A percentile compares a stretch with the other conserved stretches of the same genome.
phyloP scores from a whole-genome alignment of 2,797 vertebrate genomes.

The Eutrigla gurnardus region DNA sequence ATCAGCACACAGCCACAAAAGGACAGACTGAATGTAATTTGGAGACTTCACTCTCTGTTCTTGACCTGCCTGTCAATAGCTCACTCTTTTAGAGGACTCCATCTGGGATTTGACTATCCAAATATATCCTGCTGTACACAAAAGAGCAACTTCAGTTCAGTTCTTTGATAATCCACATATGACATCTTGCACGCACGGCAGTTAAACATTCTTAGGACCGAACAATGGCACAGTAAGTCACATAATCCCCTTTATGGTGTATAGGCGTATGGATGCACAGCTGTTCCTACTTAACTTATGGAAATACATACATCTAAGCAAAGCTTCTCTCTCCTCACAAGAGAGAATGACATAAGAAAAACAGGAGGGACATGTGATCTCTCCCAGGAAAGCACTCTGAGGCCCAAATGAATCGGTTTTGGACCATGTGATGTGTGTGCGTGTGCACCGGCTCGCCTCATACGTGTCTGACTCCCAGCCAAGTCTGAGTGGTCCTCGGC shows the following conservation, averaged over 20 bases:
- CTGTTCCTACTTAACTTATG: slow-evolving; percentile 53
- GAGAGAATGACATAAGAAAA: slow-evolving; percentile 44
- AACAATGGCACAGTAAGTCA: slow-evolving; percentile 59
- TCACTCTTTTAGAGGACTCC: slow-evolving; percentile 17
- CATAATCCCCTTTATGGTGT: slow-evolving; percentile 50
- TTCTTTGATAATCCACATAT: slow-evolving; percentile 42
- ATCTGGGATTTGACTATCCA: slow-evolving; percentile 47
- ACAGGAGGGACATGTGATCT: slow-evolving; percentile 63
- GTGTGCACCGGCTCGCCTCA: neutral
- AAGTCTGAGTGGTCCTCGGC: slow-evolving; percentile 29
- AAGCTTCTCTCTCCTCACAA: slow-evolving; percentile 25
- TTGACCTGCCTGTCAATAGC: slow-evolving; percentile 44
- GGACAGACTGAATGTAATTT: slow-evolving; percentile 41
- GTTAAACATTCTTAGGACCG: slow-evolving; percentile 36
- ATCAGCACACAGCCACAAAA: slow-evolving; percentile 64
- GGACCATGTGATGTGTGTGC: slow-evolving; percentile 26
- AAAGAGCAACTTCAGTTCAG: slow-evolving; percentile 43
- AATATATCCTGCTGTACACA: slow-evolving; percentile 44
- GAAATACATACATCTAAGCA: slow-evolving; percentile 53
- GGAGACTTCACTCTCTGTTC: slow-evolving; percentile 17
- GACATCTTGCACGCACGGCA: slow-evolving; percentile 33
- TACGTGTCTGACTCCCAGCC: slow-evolving; percentile 37
- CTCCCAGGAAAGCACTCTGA: slow-evolving; percentile 31
- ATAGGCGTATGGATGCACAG: slow-evolving; percentile 45
- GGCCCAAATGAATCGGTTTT: slow-evolving; percentile 42